These are phyloP conservation scores for Eristalis arbustorum DNA, from an alignment of 2,888 invertebrate genomes.

Conservation along the genomic window DNA sequence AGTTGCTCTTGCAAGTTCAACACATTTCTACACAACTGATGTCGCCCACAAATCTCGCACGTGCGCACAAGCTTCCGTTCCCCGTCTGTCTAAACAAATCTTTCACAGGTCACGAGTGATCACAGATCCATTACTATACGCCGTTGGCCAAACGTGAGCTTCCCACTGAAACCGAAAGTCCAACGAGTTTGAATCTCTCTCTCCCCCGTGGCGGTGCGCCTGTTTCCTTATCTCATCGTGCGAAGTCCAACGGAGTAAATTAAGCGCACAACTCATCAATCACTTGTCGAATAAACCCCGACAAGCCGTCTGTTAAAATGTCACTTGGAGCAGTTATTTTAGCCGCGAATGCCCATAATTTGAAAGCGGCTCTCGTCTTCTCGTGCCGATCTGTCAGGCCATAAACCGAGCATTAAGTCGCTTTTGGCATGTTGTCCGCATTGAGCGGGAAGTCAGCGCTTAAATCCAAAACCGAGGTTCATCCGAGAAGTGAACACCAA, in stretches of 20 bases:
- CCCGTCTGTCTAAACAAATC: too few species aligned
- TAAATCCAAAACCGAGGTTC: background rate
- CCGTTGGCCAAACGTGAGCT: too few species aligned
- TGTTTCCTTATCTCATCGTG: background rate
- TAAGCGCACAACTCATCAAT: background rate
- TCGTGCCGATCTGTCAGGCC: background rate
- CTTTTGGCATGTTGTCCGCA: too few species aligned
- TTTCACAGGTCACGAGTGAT: too few species aligned
- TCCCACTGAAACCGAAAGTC: too few species aligned
- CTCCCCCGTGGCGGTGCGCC: background rate
- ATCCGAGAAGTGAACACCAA: conserved; percentile 20
- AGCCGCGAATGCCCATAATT: background rate
- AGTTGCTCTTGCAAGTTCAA: too few species aligned
- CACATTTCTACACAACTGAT: too few species aligned
- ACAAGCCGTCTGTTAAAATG: background rate
- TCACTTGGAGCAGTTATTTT: background rate
- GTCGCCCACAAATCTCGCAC: too few species aligned
- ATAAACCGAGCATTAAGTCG: background rate
- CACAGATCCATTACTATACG: too few species aligned
- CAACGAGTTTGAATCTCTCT: background rate
- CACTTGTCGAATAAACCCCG: background rate
- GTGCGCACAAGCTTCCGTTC: too few species aligned
- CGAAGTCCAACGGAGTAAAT: background rate
- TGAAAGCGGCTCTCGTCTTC: background rate
- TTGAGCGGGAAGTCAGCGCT: background rate